phyloP scores from a whole-genome alignment of 2,797 vertebrate genomes.

The Enteromius paludinosus region DNA sequence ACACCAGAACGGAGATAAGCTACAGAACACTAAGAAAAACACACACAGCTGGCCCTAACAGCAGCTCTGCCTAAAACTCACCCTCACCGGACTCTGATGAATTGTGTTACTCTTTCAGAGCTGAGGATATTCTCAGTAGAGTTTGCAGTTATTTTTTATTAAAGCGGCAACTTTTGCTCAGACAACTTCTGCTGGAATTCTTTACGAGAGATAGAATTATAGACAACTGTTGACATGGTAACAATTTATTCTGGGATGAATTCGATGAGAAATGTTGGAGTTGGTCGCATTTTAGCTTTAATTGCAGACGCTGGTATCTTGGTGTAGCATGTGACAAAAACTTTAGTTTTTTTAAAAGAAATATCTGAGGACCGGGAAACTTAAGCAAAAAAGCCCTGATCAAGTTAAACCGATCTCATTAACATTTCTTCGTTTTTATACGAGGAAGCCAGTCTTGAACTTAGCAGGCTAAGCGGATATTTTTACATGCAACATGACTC shows the following conservation, averaged over 20 bases:
- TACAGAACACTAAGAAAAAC: constrained; percentile 29
- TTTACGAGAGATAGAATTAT: background rate
- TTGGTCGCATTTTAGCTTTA: background rate
- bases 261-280: background rate
- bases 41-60: constrained; percentile 27
- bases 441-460: background rate
- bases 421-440: background rate
- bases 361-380: background rate
- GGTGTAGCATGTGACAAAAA: background rate
- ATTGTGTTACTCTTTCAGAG: background rate
- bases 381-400: background rate
- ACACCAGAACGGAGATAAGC: constrained; percentile 45
- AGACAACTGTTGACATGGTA: background rate
- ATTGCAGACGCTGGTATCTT: constrained; percentile 5
- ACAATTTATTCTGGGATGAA: background rate
- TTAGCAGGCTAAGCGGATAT: background rate
- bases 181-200: background rate
- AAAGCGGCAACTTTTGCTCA: background rate
- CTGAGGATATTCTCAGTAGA: background rate
- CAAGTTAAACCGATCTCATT: constrained; percentile 17
- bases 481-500: constrained; percentile 20
- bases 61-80: constrained; percentile 16
- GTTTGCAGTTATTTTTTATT: constrained; percentile 16
- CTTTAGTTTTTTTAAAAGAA: background rate
- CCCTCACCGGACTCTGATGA: background rate